Conservation (phyloP, 2,797 vertebrate genomes). For the Apodemus agrarius region DNA sequence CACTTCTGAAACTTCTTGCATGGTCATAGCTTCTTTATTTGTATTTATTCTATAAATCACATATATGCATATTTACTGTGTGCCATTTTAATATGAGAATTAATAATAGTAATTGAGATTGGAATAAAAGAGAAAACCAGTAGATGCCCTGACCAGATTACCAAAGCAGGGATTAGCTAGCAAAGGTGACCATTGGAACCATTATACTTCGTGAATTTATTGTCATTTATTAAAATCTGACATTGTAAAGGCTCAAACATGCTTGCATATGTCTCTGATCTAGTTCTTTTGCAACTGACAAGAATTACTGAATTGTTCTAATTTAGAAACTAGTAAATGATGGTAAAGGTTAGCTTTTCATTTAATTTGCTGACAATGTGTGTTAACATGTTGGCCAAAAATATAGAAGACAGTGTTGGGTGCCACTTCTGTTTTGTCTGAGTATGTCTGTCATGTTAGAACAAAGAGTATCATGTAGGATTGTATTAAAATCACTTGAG, state of each 20-base stretch:
- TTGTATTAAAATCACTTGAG: slow-evolving; percentile 45
- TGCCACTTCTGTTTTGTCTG: slow-evolving; percentile 36
- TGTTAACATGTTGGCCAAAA: slow-evolving; percentile 41
- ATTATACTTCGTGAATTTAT: background rate
- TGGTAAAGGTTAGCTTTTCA: slow-evolving; percentile 43
- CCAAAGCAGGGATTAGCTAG: background rate
- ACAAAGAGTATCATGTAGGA: slow-evolving; percentile 24
- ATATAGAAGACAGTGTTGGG: background rate
- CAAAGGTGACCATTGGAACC: background rate
- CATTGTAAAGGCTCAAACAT: background rate
- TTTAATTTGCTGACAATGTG: slow-evolving; percentile 38
- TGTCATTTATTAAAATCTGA: background rate
- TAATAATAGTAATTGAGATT: background rate
- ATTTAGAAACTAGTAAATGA: slow-evolving; percentile 48
- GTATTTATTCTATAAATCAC: background rate
- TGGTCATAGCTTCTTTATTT: background rate
- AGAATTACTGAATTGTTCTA: background rate
- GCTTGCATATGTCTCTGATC: background rate
- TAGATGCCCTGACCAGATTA: background rate
- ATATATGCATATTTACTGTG: background rate
- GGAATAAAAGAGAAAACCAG: background rate
- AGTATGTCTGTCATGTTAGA: slow-evolving; percentile 28
- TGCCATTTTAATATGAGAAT: background rate
- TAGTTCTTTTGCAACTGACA: background rate
- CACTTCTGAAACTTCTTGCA: background rate